phyloP scores from a whole-genome alignment of 2,113 vertebrate genomes.

The Oenanthe oenanthe region DNA sequence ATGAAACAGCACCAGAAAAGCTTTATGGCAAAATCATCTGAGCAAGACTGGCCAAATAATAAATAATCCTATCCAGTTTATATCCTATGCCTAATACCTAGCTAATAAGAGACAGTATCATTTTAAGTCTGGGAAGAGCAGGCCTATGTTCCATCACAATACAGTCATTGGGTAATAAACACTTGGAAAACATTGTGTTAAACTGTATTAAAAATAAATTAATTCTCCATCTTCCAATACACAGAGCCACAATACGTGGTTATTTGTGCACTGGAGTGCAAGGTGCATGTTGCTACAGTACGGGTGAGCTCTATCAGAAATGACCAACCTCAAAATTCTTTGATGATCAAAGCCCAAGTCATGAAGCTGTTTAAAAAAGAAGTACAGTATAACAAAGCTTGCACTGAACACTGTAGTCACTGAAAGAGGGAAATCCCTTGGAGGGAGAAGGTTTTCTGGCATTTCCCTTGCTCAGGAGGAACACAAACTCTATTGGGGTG shows the following conservation, averaged over 20 bases:
- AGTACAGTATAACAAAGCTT: neutral
- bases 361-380: neutral
- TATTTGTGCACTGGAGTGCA: neutral
- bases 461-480: neutral
- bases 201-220: neutral
- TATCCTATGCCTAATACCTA: neutral
- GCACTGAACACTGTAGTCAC: neutral
- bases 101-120: neutral
- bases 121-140: neutral
- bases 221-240: neutral
- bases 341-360: neutral
- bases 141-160: neutral
- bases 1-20: neutral
- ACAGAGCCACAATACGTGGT: neutral
- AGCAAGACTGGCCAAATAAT: neutral
- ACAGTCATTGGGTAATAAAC: neutral
- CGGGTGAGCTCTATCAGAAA: neutral
- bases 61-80: neutral
- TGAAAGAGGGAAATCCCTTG: neutral
- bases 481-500: neutral
- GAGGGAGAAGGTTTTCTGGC: neutral
- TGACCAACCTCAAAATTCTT: neutral
- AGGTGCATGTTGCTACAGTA: neutral
- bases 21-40: neutral
- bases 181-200: neutral